Base-by-base conservation (phyloP, 2,888 invertebrate species). In the Timema podura region DNA sequence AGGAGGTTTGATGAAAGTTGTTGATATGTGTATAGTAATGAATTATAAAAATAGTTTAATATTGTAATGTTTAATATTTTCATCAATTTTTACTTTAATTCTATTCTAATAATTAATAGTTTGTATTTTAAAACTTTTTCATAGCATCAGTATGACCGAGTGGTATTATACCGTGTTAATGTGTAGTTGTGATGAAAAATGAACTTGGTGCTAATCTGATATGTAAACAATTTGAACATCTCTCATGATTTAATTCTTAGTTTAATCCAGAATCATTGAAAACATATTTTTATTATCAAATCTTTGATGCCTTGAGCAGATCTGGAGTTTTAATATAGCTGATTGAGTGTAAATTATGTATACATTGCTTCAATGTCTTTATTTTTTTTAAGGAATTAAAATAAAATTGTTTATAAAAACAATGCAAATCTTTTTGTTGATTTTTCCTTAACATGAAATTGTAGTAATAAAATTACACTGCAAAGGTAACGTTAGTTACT, bases 341-440 rank as follows among this genome's bases (percentile, higher is more conserved):
- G 30, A 30, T 61, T 61, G 45, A 61, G 61, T 44, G 45, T 16
- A 57, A 61, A 61, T 61, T 61, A 61, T 45, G 44, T 61, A 61
- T 44, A 59, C 48, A 64, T 68, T 68, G 68, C 68, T 68, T 64
- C 47, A 30, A 61, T 61, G 68, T 67, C 70, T 70, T 70, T 68
- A 48, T 67, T 70, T 67, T 68, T 48, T 49, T 46, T 64, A 45
- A 48, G 45, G n/a, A 67, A 57, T 48, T 48, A 61, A 64, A 61
- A 47, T 13, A 13, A 44, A 45, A 64, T 46, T 45, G 15, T 64
- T 54, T 54, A 45, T 67, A 45, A 54, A 54, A 46, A 15, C 45
- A 46, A 16, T 67, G 51, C 67, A 67, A 47, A 11, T 57, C 15
- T 47, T 59, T 57, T 54, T 67, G 67, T 57, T 68, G 68, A 48